Conservation (phyloP, 2,797 vertebrate genomes). For the Coregonus suidteri region DNA sequence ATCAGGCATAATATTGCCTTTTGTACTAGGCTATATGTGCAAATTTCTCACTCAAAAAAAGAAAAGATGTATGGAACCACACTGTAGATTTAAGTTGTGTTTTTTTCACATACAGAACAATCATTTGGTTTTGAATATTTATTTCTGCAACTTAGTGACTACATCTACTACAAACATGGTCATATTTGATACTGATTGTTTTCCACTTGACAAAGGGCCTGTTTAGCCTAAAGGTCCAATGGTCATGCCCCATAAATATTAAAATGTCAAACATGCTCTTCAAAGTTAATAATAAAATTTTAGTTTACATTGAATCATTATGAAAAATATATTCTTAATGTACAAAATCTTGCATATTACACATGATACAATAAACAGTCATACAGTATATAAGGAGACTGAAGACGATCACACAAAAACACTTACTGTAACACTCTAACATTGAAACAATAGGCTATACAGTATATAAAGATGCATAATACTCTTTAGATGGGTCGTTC, state of each 20-base stretch:
- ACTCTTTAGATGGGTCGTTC: slow-evolving; percentile 15
- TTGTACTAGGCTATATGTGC: neutral
- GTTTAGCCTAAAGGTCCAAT: slow-evolving; percentile 42
- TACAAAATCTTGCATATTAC: slow-evolving; percentile 82
- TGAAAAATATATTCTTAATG: slow-evolving; percentile 83
- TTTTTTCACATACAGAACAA: neutral
- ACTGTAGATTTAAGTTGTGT: neutral
- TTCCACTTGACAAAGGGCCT: slow-evolving; percentile 62
- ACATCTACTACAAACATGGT: slow-evolving; percentile 75
- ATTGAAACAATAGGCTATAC: slow-evolving; percentile 66
- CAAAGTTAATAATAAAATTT: slow-evolving; percentile 75
- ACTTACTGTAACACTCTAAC: slow-evolving; percentile 62
- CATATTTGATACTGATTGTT: slow-evolving; percentile 71
- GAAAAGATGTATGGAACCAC: neutral
- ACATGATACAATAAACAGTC: slow-evolving; percentile 77
- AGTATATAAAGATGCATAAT: slow-evolving; percentile 54
- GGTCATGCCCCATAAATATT: slow-evolving; percentile 70
- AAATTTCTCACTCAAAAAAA: neutral
- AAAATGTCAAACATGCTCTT: slow-evolving; percentile 70
- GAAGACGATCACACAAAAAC: slow-evolving; percentile 62
- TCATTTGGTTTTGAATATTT: slow-evolving; percentile 60
- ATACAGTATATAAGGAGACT: slow-evolving; percentile 66
- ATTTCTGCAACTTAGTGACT: slow-evolving; percentile 77
- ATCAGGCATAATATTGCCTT: neutral
- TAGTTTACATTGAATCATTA: slow-evolving; percentile 72